These are phyloP conservation scores for Alsophila aescularia DNA, from an alignment of 2,888 invertebrate genomes.

Conservation along the genomic window DNA sequence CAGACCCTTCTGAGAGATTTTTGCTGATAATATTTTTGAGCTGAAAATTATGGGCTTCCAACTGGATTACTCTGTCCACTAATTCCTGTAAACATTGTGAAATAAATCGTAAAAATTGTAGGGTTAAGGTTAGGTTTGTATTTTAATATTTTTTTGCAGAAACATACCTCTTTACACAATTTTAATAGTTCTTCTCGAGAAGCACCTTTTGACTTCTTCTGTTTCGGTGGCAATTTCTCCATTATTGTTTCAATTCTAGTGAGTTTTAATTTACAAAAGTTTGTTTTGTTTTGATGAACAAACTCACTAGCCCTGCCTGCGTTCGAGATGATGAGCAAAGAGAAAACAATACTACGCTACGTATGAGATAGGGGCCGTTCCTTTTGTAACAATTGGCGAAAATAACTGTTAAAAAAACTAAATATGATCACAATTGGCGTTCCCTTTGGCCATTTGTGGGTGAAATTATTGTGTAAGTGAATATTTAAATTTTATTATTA, in stretches of 20 bases:
- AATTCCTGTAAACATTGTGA: conserved; percentile 84
- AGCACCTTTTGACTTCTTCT: conserved; percentile 47
- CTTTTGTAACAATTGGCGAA: too few relatives aligned
- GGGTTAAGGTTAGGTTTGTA: conserved; percentile 39
- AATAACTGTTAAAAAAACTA: too few relatives aligned
- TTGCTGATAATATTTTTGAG: conserved; percentile 88
- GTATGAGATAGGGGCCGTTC: too few relatives aligned
- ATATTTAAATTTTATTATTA: too few relatives aligned
- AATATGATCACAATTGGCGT: too few relatives aligned
- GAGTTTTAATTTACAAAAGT: background rate
- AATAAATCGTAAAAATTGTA: background rate
- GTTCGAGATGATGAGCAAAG: too few relatives aligned
- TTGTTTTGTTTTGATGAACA: background rate
- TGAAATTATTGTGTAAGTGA: too few relatives aligned
- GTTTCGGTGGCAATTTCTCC: conserved; percentile 56
- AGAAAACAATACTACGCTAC: too few relatives aligned
- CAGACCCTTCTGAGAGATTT: conserved; percentile 54
- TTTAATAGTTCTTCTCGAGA: conserved; percentile 56
- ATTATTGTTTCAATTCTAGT: conserved; percentile 23
- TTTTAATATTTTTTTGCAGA: background rate
- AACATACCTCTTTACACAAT: conserved; percentile 64
- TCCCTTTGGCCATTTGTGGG: too few relatives aligned
- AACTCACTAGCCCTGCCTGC: too few relatives aligned
- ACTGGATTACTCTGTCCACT: conserved; percentile 87
- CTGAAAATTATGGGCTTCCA: conserved; percentile 92